Percentiles rank a stretch among this genome's conserved stretches.
Evolutionary conservation across 2,113 vertebrate species (phyloP).

Genomic region (Peucedramus taeniatus): DNA sequence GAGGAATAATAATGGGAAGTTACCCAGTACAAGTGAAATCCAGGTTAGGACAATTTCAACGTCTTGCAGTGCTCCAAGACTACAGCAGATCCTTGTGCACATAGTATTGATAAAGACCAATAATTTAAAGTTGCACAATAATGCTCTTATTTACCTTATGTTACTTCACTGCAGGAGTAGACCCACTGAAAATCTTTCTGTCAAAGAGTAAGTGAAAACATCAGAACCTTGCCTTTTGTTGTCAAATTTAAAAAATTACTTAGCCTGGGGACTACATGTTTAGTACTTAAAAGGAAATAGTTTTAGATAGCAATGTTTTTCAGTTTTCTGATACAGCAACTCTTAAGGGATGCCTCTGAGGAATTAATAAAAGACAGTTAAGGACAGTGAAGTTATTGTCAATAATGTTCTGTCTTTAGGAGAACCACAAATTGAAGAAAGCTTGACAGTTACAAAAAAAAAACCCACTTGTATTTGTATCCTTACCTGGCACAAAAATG

Average conservation of each 20-base stretch:
- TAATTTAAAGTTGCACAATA: not conserved
- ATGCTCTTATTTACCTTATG: not conserved
- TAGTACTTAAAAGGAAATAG: not conserved
- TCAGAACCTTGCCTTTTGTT: not conserved
- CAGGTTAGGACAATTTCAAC: constrained; percentile 20
- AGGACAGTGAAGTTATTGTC: not conserved
- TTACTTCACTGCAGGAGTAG: not conserved
- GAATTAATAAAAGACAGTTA: not conserved
- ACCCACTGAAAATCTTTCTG: not conserved
- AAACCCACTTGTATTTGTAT: not conserved
- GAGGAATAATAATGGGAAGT: constrained; percentile 1
- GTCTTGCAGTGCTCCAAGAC: not conserved
- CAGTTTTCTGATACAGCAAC: not conserved
- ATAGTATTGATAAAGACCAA: not conserved
- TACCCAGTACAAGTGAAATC: not conserved
- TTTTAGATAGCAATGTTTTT: not conserved
- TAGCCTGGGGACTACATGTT: not conserved
- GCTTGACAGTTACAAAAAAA: not conserved
- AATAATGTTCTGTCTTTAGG: not conserved
- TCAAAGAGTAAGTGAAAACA: not conserved
- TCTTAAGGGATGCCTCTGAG: not conserved
- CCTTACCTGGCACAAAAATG: not conserved
- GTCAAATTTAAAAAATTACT: not conserved
- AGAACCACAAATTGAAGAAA: not conserved
- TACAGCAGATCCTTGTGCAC: not conserved